These are phyloP conservation scores for Yponomeuta malinellus DNA, from an alignment of 2,888 invertebrate genomes.

Conservation along the genomic window DNA sequence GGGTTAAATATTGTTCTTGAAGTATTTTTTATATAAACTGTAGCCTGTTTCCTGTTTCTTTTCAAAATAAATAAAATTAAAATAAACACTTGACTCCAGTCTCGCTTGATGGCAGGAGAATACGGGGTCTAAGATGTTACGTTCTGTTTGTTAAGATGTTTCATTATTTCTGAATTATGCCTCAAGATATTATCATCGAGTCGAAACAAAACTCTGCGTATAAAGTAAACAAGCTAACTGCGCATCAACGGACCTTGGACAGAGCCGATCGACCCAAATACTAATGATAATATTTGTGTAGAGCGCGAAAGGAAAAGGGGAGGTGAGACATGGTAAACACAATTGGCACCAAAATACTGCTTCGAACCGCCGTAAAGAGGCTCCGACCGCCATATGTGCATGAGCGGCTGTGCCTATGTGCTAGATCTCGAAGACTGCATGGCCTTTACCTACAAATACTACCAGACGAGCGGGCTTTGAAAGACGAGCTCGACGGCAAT, in stretches of 20 bases:
- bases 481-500: too few relatives aligned
- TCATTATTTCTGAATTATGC: not conserved
- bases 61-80: too few relatives aligned
- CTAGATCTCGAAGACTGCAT: not conserved
- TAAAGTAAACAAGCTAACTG: conserved; percentile 5
- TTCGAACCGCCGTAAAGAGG: conserved; percentile 7
- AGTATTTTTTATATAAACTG: too few relatives aligned
- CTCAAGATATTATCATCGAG: not conserved
- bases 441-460: conserved; percentile 17
- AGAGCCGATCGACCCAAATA: conserved; percentile 12
- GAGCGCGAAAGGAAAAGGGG: conserved; percentile 4
- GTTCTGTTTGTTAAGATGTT: not conserved
- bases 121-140: not conserved
- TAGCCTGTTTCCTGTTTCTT: too few relatives aligned
- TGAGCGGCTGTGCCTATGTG: not conserved
- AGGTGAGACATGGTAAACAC: conserved; percentile 10
- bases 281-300: conserved; percentile 9
- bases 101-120: too few relatives aligned
- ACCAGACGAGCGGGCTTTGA: conserved; percentile 19
- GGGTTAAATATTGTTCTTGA: too few relatives aligned
- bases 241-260: conserved; percentile 11
- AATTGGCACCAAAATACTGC: conserved; percentile 7
- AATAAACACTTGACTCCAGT: too few relatives aligned
- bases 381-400: not conserved
- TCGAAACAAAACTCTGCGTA: not conserved